Percentiles rank a stretch among this genome's conserved stretches.
phyloP scores from a whole-genome alignment of 2,888 invertebrate genomes.

The Drosophila meridiana region DNA sequence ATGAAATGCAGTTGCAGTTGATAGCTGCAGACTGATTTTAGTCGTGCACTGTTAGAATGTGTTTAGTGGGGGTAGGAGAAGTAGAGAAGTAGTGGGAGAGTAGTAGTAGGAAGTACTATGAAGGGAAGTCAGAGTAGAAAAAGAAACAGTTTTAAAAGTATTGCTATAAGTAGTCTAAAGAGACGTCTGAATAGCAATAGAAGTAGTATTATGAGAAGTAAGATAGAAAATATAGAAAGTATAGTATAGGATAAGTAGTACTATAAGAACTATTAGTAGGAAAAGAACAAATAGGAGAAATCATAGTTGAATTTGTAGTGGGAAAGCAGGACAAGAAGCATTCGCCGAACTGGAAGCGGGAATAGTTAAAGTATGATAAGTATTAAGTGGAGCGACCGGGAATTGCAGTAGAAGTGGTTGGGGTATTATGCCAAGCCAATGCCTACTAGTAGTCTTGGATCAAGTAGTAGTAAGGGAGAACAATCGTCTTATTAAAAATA shows the following conservation, averaged over 20 bases:
- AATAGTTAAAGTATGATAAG: no score
- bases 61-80: background rate
- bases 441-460: no score
- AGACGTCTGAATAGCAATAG: background rate
- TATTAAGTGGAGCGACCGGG: background rate
- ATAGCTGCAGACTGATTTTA: conserved; percentile 4
- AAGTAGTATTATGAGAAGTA: background rate
- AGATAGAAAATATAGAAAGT: background rate
- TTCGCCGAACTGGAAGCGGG: background rate
- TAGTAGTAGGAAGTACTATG: background rate
- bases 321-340: background rate
- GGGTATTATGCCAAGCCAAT: background rate
- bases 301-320: no score
- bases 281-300: background rate
- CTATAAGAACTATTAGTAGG: background rate
- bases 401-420: background rate
- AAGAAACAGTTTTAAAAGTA: background rate
- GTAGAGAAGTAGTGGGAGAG: no score
- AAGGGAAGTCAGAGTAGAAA: background rate
- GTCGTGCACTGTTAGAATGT: background rate
- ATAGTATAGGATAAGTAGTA: background rate
- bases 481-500: background rate
- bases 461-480: no score
- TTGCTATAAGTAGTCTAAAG: background rate
- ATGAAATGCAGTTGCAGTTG: conserved; percentile 49